Conservation (phyloP, 2,888 invertebrate species). For the Asteroscopus sphinx region DNA sequence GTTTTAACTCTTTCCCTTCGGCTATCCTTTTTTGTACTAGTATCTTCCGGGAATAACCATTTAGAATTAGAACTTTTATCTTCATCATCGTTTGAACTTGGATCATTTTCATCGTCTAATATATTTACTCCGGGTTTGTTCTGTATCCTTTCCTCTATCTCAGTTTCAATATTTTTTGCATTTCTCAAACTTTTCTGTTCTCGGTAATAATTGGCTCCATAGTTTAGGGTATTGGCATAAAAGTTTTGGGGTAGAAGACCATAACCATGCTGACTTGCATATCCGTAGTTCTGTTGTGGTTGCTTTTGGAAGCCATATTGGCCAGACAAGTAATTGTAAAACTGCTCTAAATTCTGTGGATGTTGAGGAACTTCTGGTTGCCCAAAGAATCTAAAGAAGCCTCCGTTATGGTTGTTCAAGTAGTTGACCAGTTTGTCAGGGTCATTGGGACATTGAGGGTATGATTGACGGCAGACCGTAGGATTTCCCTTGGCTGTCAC, state of each 20-base stretch:
- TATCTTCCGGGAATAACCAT: slow-evolving; percentile 75
- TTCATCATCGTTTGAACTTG: slow-evolving; percentile 40
- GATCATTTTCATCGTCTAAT: slow-evolving; percentile 45
- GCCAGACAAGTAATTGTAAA: slow-evolving; percentile 74
- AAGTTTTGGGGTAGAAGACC: slow-evolving; percentile 46
- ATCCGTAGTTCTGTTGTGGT: slow-evolving; percentile 44
- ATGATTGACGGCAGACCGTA: slow-evolving; percentile 91
- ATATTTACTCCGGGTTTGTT: slow-evolving; percentile 64
- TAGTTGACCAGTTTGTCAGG: slow-evolving; percentile 93
- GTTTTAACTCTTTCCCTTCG: slow-evolving; percentile 31
- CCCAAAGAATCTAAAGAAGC: slow-evolving; percentile 95
- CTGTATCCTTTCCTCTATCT: slow-evolving; percentile 77
- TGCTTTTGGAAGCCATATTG: slow-evolving; percentile 59
- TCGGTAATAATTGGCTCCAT: slow-evolving; percentile 65
- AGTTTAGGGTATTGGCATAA: slow-evolving; percentile 53
- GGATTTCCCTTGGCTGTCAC: slow-evolving; percentile 91
- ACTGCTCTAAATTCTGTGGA: slow-evolving; percentile 77
- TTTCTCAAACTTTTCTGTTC: slow-evolving; percentile 59
- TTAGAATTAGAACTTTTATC: slow-evolving; percentile 63
- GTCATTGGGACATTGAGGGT: slow-evolving; percentile 93
- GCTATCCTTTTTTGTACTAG: slow-evolving; percentile 39
- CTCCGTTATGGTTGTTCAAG: slow-evolving; percentile 95
- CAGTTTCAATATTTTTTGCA: slow-evolving; percentile 54
- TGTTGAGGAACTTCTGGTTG: slow-evolving; percentile 73
- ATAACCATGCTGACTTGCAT: slow-evolving; percentile 37